phyloP scores from a whole-genome alignment of 1,140 invertebrate species.

The Sycophaga agraensis region DNA sequence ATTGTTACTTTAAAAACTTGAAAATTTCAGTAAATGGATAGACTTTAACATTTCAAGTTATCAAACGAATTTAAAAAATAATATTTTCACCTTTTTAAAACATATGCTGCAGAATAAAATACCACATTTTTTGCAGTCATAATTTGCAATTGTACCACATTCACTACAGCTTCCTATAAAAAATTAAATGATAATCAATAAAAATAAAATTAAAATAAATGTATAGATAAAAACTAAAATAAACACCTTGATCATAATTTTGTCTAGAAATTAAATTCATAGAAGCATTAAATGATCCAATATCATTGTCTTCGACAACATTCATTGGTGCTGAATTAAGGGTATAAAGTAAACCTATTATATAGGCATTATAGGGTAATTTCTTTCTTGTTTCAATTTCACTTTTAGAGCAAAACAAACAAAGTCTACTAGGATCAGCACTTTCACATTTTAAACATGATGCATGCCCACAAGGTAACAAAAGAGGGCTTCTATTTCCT shows the following conservation, averaged over 20 bases:
- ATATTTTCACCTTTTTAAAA: constrained; percentile 40
- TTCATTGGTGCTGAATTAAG: background rate
- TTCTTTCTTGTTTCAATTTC: background rate
- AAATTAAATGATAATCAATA: constrained; percentile 17
- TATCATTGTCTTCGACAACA: constrained; percentile 33
- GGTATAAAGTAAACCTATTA: constrained; percentile 35
- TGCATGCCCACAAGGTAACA: constrained; percentile 52
- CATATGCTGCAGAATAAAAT: constrained; percentile 41
- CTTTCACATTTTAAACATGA: constrained; percentile 39
- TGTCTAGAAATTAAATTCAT: constrained; percentile 20
- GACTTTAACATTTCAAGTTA: no score
- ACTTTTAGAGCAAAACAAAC: background rate
- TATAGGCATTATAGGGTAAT: constrained; percentile 39
- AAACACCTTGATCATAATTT: constrained; percentile 31
- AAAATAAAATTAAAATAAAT: background rate
- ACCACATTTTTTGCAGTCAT: constrained; percentile 39
- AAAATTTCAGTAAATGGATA: no score
- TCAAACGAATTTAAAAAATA: constrained; percentile 2
- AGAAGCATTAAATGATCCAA: constrained; percentile 33
- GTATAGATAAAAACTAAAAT: background rate
- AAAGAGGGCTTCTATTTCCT: constrained; percentile 38
- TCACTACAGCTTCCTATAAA: constrained; percentile 42
- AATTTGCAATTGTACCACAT: constrained; percentile 35
- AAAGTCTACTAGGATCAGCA: background rate
- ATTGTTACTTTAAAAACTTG: no score